Evolutionary conservation across 2,113 vertebrate genomes (phyloP), one percentile per base, ranked within the genome.

Genomic region (Recurvirostra avosetta): DNA sequence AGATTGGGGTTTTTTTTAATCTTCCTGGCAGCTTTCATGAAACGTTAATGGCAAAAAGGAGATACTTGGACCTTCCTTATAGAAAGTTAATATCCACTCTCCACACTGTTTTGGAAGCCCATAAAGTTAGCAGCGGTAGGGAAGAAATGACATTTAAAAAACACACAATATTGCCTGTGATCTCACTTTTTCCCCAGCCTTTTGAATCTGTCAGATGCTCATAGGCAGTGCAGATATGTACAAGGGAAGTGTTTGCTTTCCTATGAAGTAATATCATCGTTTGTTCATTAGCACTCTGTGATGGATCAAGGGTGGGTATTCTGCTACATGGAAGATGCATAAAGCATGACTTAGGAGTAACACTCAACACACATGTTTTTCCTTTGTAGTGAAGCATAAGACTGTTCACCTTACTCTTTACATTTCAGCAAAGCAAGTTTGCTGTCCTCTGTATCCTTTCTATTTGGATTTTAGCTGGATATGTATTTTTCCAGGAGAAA

Each of bases 111-210:
- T 75, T 40, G 17, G 30, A 91, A 72, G 32, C 17, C 36, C 18
- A 43, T 41, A n/a, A 50, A n/a, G 4, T 49, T 73, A 67, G 20
- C 30, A 83, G 41, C 79, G 7, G 11, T 43, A 71, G 34, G 22
- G 30, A 71, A 67, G 41, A 62, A 91, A 22, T 0, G 3, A 36
- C 30, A 13, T 53, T 62, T 62, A 58, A 38, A 82, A 52, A 30
- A 14, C 1, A 5, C 4, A 1, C 4, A 66, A 6, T 21, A 13
- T 56, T 79, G 20, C 4, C 14, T 6, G 3, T 8, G 27, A 16
- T 52, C 11, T 50, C 22, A 47, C 9, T 11, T 62, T n/a, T 82
- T 81, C 45, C 8, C 23, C 36, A 41, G 10, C 8, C 30, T 43
- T 63, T 29, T 62, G 34, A 67, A 56, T 49, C 25, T 52, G 36